phyloP scores from a whole-genome alignment of 2,888 invertebrate species.

The Eumerus sabulonum region DNA sequence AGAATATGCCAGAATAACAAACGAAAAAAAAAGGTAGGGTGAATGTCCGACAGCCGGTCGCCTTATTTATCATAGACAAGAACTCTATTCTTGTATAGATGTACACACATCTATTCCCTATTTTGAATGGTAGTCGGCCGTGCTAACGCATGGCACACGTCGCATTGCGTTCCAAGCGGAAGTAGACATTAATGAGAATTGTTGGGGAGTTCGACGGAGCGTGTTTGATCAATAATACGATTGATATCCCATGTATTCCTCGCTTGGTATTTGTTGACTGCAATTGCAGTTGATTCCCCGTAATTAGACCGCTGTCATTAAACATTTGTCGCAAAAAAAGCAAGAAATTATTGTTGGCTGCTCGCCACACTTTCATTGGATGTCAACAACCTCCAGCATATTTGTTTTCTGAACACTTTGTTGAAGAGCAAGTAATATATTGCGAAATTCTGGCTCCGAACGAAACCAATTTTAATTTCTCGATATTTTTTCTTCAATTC shows the following conservation, averaged over 20 bases:
- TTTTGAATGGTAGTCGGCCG: constrained; percentile 25
- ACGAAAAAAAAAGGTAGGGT: constrained; percentile 6
- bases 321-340: too few relatives aligned
- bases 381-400: too few relatives aligned
- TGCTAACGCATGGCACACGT: constrained; percentile 51
- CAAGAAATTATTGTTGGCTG: too few relatives aligned
- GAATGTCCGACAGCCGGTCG: constrained; percentile 30
- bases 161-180: constrained; percentile 43
- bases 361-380: too few relatives aligned
- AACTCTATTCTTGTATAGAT: constrained; percentile 16
- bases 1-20: constrained; percentile 24
- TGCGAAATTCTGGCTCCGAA: too few relatives aligned
- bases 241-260: background rate
- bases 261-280: too few relatives aligned
- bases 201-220: constrained; percentile 37
- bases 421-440: too few relatives aligned
- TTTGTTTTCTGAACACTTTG: too few relatives aligned
- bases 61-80: background rate
- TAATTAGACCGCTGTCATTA: too few relatives aligned
- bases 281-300: too few relatives aligned
- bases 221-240: constrained; percentile 53
- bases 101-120: constrained; percentile 21
- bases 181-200: constrained; percentile 38
- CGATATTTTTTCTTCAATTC: too few relatives aligned
- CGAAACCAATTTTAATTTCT: too few relatives aligned